Evolutionary conservation across 2,888 invertebrate genomes (phyloP).

Genomic region (Agrilus cyanescens): DNA sequence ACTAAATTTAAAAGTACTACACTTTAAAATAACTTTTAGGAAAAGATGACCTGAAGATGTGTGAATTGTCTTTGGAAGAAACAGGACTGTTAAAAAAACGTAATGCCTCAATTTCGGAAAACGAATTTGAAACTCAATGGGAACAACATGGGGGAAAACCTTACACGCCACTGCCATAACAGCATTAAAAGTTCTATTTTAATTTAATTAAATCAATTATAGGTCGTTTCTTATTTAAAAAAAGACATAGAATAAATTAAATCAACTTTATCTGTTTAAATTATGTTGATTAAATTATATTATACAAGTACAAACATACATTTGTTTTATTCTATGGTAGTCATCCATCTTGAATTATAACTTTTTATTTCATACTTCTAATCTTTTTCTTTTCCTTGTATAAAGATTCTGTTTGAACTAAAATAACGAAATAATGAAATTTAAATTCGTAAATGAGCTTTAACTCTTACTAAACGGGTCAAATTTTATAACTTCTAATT

Average conservation of each 20-base stretch:
- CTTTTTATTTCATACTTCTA: conserved; percentile 44
- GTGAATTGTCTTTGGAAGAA: conserved; percentile 90
- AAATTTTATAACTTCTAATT: conserved; percentile 59
- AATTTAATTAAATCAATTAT: conserved; percentile 32
- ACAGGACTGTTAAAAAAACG: conserved; percentile 90
- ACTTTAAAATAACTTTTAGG: conserved; percentile 41
- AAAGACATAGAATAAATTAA: background rate
- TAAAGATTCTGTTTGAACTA: conserved; percentile 55
- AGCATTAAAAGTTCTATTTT: conserved; percentile 34
- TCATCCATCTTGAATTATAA: background rate
- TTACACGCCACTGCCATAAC: conserved; percentile 34
- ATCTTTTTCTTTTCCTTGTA: conserved; percentile 68
- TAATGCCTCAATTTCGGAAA: conserved; percentile 89
- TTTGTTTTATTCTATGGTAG: too few relatives aligned
- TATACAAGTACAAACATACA: too few relatives aligned
- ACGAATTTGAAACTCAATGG: conserved; percentile 95
- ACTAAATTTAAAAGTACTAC: background rate
- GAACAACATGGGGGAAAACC: conserved; percentile 63
- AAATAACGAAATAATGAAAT: conserved; percentile 28
- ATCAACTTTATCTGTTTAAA: background rate
- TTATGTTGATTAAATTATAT: too few relatives aligned
- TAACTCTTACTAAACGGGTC: conserved; percentile 69
- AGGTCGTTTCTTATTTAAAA: background rate
- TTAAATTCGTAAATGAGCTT: background rate
- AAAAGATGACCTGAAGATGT: conserved; percentile 98